These are phyloP conservation scores for Gila robusta DNA, from an alignment of 2,797 vertebrate species.

Conservation along the genomic window DNA sequence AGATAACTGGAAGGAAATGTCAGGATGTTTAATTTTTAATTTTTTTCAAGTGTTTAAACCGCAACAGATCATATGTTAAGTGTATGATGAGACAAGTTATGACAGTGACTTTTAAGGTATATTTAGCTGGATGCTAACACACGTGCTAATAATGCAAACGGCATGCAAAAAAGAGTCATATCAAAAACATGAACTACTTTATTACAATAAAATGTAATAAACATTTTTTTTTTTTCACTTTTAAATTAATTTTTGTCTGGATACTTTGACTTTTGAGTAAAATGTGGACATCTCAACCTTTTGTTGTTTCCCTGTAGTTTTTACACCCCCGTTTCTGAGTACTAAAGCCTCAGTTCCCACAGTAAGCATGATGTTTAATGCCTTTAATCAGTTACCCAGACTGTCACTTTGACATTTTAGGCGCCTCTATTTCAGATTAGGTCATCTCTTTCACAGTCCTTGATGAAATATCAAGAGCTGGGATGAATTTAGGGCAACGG, in stretches of 20 bases:
- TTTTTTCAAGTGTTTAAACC: neutral
- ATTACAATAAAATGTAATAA: neutral
- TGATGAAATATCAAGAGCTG: neutral
- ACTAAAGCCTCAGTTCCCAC: neutral
- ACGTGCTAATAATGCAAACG: neutral
- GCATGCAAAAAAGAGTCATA: neutral
- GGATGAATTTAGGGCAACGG: constrained; percentile 8
- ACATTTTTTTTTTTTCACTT: no score
- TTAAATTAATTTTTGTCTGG: neutral
- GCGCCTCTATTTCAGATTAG: neutral
- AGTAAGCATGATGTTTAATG: neutral
- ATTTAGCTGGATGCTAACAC: neutral
- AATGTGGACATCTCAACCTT: neutral
- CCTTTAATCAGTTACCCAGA: constrained; percentile 3
- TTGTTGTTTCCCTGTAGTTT: neutral
- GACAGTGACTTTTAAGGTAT: neutral
- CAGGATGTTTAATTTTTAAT: neutral
- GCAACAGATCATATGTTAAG: neutral
- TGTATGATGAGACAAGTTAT: neutral
- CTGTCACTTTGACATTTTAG: constrained; percentile 7
- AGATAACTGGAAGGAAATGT: neutral
- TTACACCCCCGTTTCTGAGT: neutral
- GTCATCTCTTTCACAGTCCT: constrained; percentile 5
- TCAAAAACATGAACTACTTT: neutral
- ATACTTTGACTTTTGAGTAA: neutral